Evolutionary conservation across 2,888 invertebrate genomes (phyloP).

Genomic region (Glaucopsyche alexis): DNA sequence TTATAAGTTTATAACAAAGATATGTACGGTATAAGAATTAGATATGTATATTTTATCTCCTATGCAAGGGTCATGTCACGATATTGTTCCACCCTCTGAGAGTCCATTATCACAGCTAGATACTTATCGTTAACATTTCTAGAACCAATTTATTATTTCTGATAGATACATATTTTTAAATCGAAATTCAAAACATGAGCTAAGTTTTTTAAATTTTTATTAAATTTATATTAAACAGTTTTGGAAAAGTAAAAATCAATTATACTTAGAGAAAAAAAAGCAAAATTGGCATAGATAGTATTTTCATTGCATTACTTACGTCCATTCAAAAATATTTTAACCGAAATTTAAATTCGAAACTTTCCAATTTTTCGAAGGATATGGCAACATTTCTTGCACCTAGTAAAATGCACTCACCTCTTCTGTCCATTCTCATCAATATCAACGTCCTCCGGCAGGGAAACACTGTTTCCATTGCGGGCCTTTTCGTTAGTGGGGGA

Average conservation of each 20-base stretch:
- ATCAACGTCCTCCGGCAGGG: conserved; percentile 59
- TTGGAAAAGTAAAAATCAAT: no score
- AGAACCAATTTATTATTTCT: not conserved
- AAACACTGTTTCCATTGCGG: conserved; percentile 55
- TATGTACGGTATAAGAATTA: not conserved
- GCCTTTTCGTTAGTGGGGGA: conserved; percentile 66
- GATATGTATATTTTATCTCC: not conserved
- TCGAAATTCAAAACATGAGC: no score
- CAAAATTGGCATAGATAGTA: no score
- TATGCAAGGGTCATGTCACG: conserved; percentile 7
- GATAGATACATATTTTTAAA: no score
- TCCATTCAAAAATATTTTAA: no score
- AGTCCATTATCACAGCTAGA: not conserved
- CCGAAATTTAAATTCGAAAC: no score
- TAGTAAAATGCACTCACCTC: conserved; percentile 45
- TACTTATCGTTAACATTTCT: not conserved
- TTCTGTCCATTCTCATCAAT: conserved; percentile 54
- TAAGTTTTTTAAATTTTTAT: no score
- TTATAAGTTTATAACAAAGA: not conserved
- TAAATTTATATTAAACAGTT: no score
- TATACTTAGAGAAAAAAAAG: no score
- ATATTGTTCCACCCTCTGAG: not conserved
- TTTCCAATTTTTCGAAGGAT: no score
- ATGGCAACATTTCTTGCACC: not conserved
- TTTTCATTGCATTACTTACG: no score